These are phyloP conservation scores for Panurus biarmicus DNA, from an alignment of 2,113 vertebrate species.

Conservation along the genomic window DNA sequence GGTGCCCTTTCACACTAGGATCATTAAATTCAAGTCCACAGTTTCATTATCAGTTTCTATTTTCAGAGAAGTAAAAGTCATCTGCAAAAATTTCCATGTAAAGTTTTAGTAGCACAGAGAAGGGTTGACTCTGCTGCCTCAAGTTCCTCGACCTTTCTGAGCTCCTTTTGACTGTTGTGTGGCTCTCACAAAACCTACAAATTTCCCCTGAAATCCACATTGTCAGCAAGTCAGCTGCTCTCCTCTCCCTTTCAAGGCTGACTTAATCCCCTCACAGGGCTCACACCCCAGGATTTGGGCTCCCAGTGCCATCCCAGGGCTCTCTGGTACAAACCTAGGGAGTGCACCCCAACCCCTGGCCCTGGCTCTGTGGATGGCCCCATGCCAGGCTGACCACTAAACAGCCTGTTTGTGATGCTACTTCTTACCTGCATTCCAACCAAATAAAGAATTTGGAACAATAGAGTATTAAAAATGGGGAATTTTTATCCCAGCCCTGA, in stretches of 20 bases:
- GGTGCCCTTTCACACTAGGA: constrained; percentile 20
- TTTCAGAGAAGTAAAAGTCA: constrained; percentile 17
- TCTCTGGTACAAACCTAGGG: background rate
- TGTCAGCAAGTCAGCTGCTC: background rate
- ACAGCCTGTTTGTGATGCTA: background rate
- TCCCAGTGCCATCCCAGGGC: background rate
- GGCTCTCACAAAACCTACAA: background rate
- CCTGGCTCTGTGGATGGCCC: background rate
- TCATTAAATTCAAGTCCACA: constrained; percentile 11
- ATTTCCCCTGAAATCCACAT: background rate
- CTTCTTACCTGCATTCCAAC: background rate
- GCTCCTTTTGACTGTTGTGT: background rate
- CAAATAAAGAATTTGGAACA: background rate
- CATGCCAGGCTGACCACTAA: background rate
- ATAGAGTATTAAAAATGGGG: background rate
- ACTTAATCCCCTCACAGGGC: rapidly evolving
- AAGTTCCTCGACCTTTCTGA: background rate
- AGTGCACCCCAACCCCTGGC: background rate
- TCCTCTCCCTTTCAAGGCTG: background rate
- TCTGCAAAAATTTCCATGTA: background rate
- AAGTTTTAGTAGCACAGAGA: background rate
- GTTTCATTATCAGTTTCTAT: constrained; percentile 28
- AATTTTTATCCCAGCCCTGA: too few species aligned
- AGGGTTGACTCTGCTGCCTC: background rate
- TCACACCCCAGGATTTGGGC: rapidly evolving